Evolutionary conservation across 2,113 vertebrate genomes (phyloP), one percentile per base, ranked within the genome.

Genomic region (Caranx melampygus): DNA sequence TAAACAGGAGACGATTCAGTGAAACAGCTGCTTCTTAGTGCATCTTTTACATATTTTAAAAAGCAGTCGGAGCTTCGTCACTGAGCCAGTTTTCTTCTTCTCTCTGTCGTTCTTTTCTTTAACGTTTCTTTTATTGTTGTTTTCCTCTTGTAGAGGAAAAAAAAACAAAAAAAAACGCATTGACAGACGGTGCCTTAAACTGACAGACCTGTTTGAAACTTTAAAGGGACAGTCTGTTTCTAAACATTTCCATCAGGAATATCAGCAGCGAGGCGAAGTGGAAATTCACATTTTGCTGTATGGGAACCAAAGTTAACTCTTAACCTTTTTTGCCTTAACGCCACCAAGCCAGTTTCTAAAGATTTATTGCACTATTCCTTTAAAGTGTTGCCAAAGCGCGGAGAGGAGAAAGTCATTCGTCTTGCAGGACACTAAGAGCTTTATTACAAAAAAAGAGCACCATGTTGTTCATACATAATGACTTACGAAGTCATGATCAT

Each of bases 11-110:
- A 58, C 16, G 37, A 83, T 47, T 75, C 69, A 63, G 58, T 70
- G 76, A 75, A 61, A 35, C 72, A 63, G 83, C 87, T 87, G 83
- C 83, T 89, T 64, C 3, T 59, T 59, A 40, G 68, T 67, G 71
- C 40, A 15, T 63, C 72, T 59, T 69, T 72, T 60, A n/a, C 79
- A 54, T 75, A 90, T 77, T 82, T 74, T 55, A 42, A 60, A 60
- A 75, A 81, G 59, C 66, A 85, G 64, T 76, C 75, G 21, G 76
- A 78, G 76, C 72, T 88, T 89, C 52, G 64, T 87, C 79, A 79
- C 86, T 94, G 93, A 94, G 93, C 92, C 93, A 89, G 84, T 78
- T 88, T 68, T 57, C 0, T 83, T 44, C 26, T 77, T 58, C 35
- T 18, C 45, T 55, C 57, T 18, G 10, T 62, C 11, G 44, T 34